These are phyloP conservation scores for Cheilinus undulatus DNA, from an alignment of 2,113 vertebrate species.

Conservation along the genomic window DNA sequence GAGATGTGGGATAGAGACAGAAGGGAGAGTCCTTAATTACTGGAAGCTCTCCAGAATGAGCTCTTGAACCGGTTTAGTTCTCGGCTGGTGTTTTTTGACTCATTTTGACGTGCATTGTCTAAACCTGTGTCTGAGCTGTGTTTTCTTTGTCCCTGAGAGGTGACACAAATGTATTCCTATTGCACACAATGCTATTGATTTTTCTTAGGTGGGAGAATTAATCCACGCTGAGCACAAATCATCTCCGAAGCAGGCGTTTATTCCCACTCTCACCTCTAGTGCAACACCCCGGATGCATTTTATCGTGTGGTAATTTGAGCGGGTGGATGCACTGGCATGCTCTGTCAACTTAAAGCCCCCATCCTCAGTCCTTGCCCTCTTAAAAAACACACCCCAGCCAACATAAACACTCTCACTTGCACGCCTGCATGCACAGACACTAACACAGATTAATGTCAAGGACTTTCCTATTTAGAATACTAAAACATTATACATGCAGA, in stretches of 20 bases:
- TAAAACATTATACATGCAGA: constrained; percentile 79
- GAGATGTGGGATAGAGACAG: constrained; percentile 25
- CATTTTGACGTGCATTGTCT: constrained; percentile 61
- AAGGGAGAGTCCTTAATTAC: constrained; percentile 53
- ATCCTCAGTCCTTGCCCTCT: constrained; percentile 50
- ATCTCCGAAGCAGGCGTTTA: constrained; percentile 72
- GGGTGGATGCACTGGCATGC: constrained; percentile 78
- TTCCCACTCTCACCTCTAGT: constrained; percentile 71
- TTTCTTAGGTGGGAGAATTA: constrained; percentile 74
- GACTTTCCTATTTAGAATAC: constrained; percentile 76
- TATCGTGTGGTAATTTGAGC: constrained; percentile 75
- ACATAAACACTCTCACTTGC: constrained; percentile 48
- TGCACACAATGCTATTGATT: constrained; percentile 76
- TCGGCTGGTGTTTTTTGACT: constrained; percentile 50
- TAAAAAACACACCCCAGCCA: constrained; percentile 49
- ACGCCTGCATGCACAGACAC: constrained; percentile 22
- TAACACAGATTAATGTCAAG: constrained; percentile 80
- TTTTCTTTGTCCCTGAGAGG: constrained; percentile 54
- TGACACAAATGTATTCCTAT: constrained; percentile 80
- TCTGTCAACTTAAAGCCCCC: constrained; percentile 77
- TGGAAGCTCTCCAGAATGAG: constrained; percentile 30
- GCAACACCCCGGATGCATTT: constrained; percentile 56
- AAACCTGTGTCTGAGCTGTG: constrained; percentile 46
- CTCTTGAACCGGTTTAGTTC: constrained; percentile 22
- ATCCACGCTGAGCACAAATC: constrained; percentile 75